Conservation (phyloP, 2,113 vertebrate genomes). For the Thomomys bottae region DNA sequence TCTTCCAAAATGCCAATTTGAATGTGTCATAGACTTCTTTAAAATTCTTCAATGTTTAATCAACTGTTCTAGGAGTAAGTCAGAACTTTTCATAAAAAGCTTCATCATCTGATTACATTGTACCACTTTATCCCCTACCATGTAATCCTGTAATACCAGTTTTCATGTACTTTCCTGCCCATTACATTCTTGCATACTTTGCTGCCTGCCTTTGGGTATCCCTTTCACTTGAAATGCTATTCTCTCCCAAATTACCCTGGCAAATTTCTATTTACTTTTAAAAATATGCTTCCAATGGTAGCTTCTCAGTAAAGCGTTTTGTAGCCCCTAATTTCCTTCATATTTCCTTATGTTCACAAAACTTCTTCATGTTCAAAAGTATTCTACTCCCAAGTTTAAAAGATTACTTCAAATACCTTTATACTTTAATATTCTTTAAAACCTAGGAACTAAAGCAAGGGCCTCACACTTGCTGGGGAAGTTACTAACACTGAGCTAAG, state of each 20-base stretch:
- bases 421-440: too few species aligned
- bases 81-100: neutral
- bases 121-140: neutral
- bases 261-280: slow-evolving; percentile 16
- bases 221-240: slow-evolving; percentile 15
- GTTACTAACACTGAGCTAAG: too few species aligned
- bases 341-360: neutral
- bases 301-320: neutral
- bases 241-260: neutral
- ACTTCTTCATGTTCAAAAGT: neutral
- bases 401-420: neutral
- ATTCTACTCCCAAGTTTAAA: neutral
- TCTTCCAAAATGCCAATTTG: neutral
- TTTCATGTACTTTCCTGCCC: neutral
- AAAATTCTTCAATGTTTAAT: neutral
- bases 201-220: neutral
- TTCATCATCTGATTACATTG: neutral
- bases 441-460: neutral
- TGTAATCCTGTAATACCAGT: neutral
- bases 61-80: neutral
- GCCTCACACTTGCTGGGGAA: neutral
- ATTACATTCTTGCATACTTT: neutral
- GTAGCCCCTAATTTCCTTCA: neutral
- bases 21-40: neutral
- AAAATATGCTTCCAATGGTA: neutral